These are phyloP conservation scores for Ctenicera cuprea DNA, from an alignment of 2,888 invertebrate species.

Conservation along the genomic window DNA sequence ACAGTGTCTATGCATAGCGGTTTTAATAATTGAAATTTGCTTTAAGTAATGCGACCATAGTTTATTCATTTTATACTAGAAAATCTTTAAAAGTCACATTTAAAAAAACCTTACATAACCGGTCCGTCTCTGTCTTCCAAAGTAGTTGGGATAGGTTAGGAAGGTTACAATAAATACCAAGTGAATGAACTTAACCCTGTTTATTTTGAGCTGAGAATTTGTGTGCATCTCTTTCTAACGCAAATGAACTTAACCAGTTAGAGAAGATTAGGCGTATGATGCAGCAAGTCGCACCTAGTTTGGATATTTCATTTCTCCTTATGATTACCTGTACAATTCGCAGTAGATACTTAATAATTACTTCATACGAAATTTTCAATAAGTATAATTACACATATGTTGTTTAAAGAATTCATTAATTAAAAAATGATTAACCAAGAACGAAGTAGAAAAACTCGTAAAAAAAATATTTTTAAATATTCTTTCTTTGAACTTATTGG, in stretches of 20 bases:
- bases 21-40: too few relatives aligned
- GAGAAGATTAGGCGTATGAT: conserved; percentile 12
- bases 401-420: background rate
- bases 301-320: conserved; percentile 17
- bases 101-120: too few relatives aligned
- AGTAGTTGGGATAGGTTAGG: conserved; percentile 69
- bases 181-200: conserved; percentile 68
- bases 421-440: too few relatives aligned
- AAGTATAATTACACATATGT: conserved; percentile 2
- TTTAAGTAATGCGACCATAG: too few relatives aligned
- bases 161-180: conserved; percentile 71
- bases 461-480: too few relatives aligned
- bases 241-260: background rate
- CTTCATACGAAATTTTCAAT: conserved; percentile 34
- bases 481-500: too few relatives aligned
- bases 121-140: conserved; percentile 46
- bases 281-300: background rate
- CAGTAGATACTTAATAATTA: conserved; percentile 29
- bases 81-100: too few relatives aligned
- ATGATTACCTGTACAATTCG: conserved; percentile 31
- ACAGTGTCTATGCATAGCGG: too few relatives aligned
- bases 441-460: too few relatives aligned
- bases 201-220: conserved; percentile 47
- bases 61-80: too few relatives aligned
- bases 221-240: conserved; percentile 37